A percentile compares a stretch with the other conserved stretches of the same genome.
Conservation (phyloP, 1,140 invertebrate species). For the Platyscapa corneri region DNA sequence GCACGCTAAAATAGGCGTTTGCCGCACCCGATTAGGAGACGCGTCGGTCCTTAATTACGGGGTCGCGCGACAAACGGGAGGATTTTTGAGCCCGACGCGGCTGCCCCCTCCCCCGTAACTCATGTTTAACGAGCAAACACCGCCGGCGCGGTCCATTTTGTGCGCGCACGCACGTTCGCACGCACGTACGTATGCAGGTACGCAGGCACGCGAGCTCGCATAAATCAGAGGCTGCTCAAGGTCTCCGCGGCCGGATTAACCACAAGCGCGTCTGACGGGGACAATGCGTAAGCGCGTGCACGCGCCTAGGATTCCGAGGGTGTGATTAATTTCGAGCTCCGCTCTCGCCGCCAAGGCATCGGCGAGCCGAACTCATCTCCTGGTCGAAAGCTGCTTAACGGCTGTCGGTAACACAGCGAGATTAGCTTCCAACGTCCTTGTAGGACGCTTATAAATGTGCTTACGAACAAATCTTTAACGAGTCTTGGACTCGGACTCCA, state of each 20-base stretch:
- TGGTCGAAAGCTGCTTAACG: no score
- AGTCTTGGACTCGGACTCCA: no score
- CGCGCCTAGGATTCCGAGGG: not conserved
- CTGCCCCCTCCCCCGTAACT: conserved; percentile 4
- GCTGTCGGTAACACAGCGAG: no score
- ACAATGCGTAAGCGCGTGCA: no score
- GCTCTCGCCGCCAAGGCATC: no score
- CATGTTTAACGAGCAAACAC: conserved; percentile 41
- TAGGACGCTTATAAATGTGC: no score
- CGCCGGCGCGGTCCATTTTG: not conserved
- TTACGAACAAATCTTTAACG: no score
- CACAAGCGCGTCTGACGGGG: not conserved
- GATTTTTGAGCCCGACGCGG: not conserved
- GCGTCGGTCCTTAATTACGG: not conserved
- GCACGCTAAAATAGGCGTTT: not conserved
- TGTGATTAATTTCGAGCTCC: conserved; percentile 41
- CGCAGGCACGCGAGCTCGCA: not conserved
- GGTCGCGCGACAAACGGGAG: not conserved
- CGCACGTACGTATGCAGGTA: not conserved
- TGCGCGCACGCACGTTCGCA: not conserved
- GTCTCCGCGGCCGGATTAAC: conserved; percentile 22
- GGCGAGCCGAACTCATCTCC: no score
- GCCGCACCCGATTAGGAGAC: no score
- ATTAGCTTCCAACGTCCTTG: no score
- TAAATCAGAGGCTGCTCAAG: conserved; percentile 42